Conservation (phyloP, 2,797 vertebrate species). For the Syndactyla subalaris region DNA sequence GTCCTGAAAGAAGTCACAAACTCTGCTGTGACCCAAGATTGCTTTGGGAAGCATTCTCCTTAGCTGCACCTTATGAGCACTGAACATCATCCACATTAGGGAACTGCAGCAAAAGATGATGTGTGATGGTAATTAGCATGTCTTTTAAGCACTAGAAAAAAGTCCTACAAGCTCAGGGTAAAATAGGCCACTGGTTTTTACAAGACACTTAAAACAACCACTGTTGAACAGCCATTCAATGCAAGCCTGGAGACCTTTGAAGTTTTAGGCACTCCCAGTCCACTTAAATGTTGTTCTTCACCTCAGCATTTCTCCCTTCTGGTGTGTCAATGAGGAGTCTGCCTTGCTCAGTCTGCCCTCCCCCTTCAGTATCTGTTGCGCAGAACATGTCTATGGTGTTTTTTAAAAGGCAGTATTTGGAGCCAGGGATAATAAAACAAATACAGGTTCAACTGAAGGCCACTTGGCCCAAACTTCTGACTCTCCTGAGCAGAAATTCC, state of each 20-base stretch:
- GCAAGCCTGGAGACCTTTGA: neutral
- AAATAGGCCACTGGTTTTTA: neutral
- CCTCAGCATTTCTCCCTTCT: neutral
- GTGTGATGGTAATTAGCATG: neutral
- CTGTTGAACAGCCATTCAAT: neutral
- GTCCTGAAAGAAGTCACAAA: neutral
- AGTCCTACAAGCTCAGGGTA: neutral
- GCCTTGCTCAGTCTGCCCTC: neutral
- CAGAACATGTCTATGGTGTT: fast-evolving
- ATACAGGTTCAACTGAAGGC: neutral
- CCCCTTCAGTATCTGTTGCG: fast-evolving
- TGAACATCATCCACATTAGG: neutral
- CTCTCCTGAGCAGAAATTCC: neutral
- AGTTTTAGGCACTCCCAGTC: neutral
- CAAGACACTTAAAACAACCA: neutral
- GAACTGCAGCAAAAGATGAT: neutral
- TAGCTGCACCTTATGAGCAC: neutral
- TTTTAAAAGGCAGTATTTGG: neutral
- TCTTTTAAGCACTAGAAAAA: neutral
- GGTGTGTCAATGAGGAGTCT: neutral
- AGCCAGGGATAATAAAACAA: neutral
- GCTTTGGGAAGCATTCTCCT: neutral
- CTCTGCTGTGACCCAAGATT: neutral
- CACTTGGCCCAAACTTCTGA: neutral
- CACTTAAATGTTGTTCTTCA: neutral